Percentiles rank a stretch among this genome's conserved stretches.
These are phyloP conservation scores for Chelon auratus DNA, from an alignment of 2,797 vertebrate genomes.

Conservation along the genomic window DNA sequence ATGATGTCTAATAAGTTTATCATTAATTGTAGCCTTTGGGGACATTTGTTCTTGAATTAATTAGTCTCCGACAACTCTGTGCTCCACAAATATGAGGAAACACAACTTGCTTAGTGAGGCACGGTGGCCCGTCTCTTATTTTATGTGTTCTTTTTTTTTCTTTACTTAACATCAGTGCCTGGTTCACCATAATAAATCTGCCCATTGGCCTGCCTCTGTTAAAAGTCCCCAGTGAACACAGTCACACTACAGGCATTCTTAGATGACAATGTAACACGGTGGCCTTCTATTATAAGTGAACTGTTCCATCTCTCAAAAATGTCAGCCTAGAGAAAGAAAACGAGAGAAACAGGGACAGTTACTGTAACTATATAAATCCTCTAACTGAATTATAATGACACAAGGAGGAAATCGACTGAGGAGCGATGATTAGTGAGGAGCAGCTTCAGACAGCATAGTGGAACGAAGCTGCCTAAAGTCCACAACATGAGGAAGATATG, in stretches of 20 bases:
- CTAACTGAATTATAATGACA: constrained; percentile 24
- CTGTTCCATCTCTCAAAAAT: constrained; percentile 49
- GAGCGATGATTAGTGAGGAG: constrained; percentile 27
- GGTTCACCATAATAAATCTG: constrained; percentile 52
- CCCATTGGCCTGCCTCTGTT: constrained; percentile 43
- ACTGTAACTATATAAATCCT: constrained; percentile 11
- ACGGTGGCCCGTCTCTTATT: constrained; percentile 37
- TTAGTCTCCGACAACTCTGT: constrained; percentile 78
- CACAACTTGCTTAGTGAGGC: constrained; percentile 58
- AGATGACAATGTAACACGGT: constrained; percentile 46
- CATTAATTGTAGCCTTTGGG: constrained; percentile 85
- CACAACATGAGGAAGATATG: neutral
- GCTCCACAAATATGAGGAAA: constrained; percentile 65
- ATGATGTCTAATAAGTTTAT: constrained; percentile 85
- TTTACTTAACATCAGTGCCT: constrained; percentile 38
- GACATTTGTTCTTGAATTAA: constrained; percentile 85
- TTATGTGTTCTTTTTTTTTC: constrained; percentile 47
- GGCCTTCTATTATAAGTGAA: constrained; percentile 44
- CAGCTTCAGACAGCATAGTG: constrained; percentile 36
- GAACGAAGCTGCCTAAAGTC: constrained; percentile 20
- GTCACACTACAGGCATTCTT: constrained; percentile 40
- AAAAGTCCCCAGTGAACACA: constrained; percentile 48
- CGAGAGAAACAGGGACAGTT: constrained; percentile 24
- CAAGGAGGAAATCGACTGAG: neutral
- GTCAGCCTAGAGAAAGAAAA: constrained; percentile 16